phyloP scores from a whole-genome alignment of 2,113 vertebrate species.

The Dascyllus trimaculatus region DNA sequence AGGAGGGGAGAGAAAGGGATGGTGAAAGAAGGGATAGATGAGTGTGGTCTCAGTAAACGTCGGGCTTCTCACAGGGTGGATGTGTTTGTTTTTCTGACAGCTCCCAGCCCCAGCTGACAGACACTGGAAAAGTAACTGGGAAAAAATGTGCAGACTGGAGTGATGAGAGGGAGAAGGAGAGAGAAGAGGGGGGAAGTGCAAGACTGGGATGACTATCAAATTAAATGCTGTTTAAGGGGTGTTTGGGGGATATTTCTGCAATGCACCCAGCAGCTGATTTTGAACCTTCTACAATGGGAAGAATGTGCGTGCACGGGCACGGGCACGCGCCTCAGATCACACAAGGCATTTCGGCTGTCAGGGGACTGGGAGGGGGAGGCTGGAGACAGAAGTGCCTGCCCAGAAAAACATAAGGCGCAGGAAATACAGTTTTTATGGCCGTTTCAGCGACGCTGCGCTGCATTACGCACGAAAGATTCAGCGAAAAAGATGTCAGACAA shows the following conservation, averaged over 20 bases:
- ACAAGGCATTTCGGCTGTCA: slow-evolving; percentile 45
- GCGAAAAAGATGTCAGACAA: slow-evolving; percentile 19
- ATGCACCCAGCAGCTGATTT: slow-evolving; percentile 69
- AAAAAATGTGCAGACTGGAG: slow-evolving; percentile 57
- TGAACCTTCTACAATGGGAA: slow-evolving; percentile 52
- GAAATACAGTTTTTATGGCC: slow-evolving; percentile 61
- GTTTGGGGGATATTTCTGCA: slow-evolving; percentile 51
- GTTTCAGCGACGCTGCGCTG: slow-evolving; percentile 27
- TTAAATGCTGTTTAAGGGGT: slow-evolving; percentile 45
- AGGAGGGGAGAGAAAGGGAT: slow-evolving; percentile 33
- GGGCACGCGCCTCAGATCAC: slow-evolving; percentile 39
- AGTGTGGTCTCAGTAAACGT: slow-evolving; percentile 71
- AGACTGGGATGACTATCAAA: slow-evolving; percentile 16
- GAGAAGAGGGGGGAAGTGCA: too few relatives aligned
- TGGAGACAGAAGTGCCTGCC: slow-evolving; percentile 64
- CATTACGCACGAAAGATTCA: slow-evolving; percentile 41
- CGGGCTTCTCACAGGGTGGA: slow-evolving; percentile 59
- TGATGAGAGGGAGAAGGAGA: slow-evolving; percentile 29
- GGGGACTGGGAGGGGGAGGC: slow-evolving; percentile 68
- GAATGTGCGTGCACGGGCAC: slow-evolving; percentile 47
- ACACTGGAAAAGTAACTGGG: slow-evolving; percentile 51
- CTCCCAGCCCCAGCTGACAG: slow-evolving; percentile 64
- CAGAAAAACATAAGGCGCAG: slow-evolving; percentile 73
- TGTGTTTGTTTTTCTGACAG: slow-evolving; percentile 80
- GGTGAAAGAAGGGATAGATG: slow-evolving; percentile 60